Evolutionary conservation across 2,888 invertebrate species (phyloP).

Genomic region (Diploptera punctata): DNA sequence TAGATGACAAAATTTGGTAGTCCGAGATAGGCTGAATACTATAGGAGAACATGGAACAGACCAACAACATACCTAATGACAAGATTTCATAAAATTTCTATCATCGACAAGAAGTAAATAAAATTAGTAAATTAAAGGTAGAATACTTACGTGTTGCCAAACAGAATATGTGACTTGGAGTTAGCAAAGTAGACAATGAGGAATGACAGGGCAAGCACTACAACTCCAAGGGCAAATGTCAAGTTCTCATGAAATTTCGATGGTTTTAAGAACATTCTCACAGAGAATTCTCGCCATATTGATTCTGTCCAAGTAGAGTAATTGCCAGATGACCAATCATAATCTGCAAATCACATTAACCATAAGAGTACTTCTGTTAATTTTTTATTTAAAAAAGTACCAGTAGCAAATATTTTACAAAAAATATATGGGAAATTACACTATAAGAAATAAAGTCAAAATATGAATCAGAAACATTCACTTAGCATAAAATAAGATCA

Average conservation of each 20-base stretch:
- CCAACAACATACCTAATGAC: background rate
- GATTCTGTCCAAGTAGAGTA: constrained; percentile 93
- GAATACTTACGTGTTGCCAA: constrained; percentile 46
- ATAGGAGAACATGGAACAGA: background rate
- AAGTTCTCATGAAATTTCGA: constrained; percentile 60
- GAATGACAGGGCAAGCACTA: constrained; percentile 59
- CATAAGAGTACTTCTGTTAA: too few species aligned
- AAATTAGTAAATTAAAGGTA: background rate
- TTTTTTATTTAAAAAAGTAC: too few species aligned
- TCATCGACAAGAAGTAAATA: background rate
- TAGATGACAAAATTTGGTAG: too few species aligned
- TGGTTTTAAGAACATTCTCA: constrained; percentile 80
- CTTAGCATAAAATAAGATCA: too few species aligned
- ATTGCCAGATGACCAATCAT: constrained; percentile 74
- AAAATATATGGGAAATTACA: too few species aligned
- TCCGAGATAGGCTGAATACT: too few species aligned
- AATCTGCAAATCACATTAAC: constrained; percentile 65
- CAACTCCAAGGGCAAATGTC: constrained; percentile 61
- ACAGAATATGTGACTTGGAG: constrained; percentile 58
- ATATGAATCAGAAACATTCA: too few species aligned
- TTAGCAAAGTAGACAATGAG: constrained; percentile 61
- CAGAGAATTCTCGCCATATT: constrained; percentile 75
- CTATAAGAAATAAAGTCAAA: too few species aligned
- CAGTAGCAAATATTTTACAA: too few species aligned
- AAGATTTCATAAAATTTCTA: background rate